phyloP scores from a whole-genome alignment of 1,140 invertebrate species.

The Lordiphosa stackelbergi region DNA sequence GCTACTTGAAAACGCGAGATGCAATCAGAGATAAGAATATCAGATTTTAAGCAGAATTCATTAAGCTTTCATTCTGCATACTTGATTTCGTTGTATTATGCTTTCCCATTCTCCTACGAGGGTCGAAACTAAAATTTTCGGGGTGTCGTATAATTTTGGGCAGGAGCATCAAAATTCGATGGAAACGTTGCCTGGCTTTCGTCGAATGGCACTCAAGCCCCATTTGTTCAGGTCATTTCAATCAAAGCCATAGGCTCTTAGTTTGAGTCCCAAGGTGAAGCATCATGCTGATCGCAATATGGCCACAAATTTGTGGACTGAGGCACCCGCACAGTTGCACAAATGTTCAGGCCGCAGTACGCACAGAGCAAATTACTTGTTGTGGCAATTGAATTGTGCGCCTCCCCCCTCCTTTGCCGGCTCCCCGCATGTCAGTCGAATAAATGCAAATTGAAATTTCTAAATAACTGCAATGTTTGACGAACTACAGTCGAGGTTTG shows the following conservation, averaged over 20 bases:
- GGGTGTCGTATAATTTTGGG: no score
- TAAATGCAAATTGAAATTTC: constrained; percentile 60
- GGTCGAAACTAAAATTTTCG: no score
- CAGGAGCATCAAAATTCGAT: not conserved
- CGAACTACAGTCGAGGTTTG: constrained; percentile 24
- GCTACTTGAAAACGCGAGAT: no score
- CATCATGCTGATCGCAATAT: constrained; percentile 14
- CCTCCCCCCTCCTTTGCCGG: not conserved
- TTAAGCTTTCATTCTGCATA: no score
- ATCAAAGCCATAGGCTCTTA: constrained; percentile 38
- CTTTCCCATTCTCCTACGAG: no score
- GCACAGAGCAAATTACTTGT: constrained; percentile 51
- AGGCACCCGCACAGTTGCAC: constrained; percentile 8
- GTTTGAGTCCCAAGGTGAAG: constrained; percentile 11
- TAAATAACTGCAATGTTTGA: constrained; percentile 58
- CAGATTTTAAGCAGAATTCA: no score
- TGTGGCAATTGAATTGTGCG: constrained; percentile 9
- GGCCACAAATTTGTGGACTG: constrained; percentile 20
- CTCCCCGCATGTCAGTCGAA: constrained; percentile 3
- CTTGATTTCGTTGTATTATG: no score
- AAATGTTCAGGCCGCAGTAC: not conserved
- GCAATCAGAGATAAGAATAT: no score
- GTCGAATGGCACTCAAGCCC: constrained; percentile 35
- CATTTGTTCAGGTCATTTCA: constrained; percentile 47
- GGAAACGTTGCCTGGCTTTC: constrained; percentile 20